Percentiles rank a stretch among this genome's conserved stretches.
These are phyloP conservation scores for Chirona hameri DNA, from an alignment of 2,888 invertebrate species.

Conservation along the genomic window DNA sequence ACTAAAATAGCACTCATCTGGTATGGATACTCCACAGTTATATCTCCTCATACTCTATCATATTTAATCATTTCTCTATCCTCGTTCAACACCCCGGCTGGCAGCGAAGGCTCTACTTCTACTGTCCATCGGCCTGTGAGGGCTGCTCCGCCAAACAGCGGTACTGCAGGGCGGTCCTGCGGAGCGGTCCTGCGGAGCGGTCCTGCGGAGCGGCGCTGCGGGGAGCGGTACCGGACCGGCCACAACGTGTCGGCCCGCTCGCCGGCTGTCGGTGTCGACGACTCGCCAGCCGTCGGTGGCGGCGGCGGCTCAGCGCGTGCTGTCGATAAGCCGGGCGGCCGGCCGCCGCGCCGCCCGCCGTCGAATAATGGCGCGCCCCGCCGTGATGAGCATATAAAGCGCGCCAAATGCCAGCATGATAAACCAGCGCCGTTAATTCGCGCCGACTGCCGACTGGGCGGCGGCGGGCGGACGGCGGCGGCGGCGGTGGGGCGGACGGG, in stretches of 20 bases:
- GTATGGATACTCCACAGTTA: too few species aligned
- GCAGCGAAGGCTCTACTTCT: too few species aligned
- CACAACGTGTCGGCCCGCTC: not conserved
- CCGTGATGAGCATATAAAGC: constrained; percentile 28
- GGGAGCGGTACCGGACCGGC: not conserved
- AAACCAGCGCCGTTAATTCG: constrained; percentile 2
- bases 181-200: too few species aligned
- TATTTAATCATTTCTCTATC: too few species aligned
- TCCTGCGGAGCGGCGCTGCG: not conserved
- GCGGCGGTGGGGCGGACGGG: too few species aligned
- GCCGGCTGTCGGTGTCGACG: not conserved
- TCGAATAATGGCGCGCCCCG: not conserved
- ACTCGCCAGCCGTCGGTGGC: not conserved
- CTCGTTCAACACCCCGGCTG: too few species aligned
- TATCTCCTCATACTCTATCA: too few species aligned
- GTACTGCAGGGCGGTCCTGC: too few species aligned
- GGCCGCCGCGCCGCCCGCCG: not conserved
- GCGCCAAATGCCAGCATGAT: constrained; percentile 26
- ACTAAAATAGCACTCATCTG: too few species aligned
- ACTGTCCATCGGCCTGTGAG: too few species aligned
- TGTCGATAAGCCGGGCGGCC: constrained; percentile 1
- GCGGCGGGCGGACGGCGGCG: too few species aligned
- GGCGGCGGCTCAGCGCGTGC: not conserved
- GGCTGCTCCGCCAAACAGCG: too few species aligned
- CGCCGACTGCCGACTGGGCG: not conserved